Base-by-base conservation (phyloP, 2,888 invertebrate species). In the Drymonia ruficornis region DNA sequence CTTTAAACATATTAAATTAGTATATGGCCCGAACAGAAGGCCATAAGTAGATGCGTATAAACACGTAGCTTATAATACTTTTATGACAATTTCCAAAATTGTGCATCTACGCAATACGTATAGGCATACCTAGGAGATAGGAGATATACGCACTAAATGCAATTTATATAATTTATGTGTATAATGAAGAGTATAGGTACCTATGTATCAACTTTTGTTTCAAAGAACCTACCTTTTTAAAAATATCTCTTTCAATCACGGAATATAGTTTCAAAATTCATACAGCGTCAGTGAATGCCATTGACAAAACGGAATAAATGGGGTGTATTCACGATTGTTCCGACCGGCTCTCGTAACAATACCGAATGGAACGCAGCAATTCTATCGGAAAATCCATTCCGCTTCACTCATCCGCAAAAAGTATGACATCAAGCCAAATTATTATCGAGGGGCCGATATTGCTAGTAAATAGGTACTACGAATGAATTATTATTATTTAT, bases 331-430 rank as follows among this genome's bases (percentile, higher is more conserved):
- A 54, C 67, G 70, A 81, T 81, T 83, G 85, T 83, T 82, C 79
- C 74, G 75, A 74, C 70, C 74, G 59, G 62, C 63, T 73, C 61
- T 73, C 76, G 76, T 80, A 81, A 83, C 79, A 81, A 79, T 78
- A 73, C 54, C 67, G 73, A 73, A 70, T 80, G 78, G 79, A 79
- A 79, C 73, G 80, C 74, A 85, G 76, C 84, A 86, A 88, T 85
- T 87, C 86, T 84, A 89, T 89, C 81, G 88, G 88, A 84, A 89
- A 89, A 87, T 81, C 85, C 88, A 89, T 89, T 88, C 79, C 77
- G 74, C 67, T 78, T 79, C 87, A 83, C 74, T 85, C 87, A 86
- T 81, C 84, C 85, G 87, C 78, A 83, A 85, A 84, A 84, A 88
- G 83, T 85, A 86, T 87, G 86, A 86, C 86, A 84, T 84, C 81